These are phyloP conservation scores for Vulpes vulpes DNA, from an alignment of 2,113 vertebrate species.

Conservation along the genomic window DNA sequence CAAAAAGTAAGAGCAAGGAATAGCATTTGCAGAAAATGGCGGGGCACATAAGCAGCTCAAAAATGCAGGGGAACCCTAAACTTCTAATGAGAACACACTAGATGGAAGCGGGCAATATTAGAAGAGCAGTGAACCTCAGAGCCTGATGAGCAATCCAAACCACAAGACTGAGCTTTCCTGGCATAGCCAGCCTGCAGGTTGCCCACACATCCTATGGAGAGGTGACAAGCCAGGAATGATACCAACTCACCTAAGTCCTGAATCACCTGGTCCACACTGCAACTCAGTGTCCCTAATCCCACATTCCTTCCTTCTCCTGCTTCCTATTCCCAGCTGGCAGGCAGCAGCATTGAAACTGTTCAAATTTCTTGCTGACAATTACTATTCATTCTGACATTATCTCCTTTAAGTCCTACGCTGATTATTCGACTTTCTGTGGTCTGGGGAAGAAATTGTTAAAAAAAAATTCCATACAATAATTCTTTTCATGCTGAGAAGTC, in stretches of 20 bases:
- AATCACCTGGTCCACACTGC: background rate
- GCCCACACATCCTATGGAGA: background rate
- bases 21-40: background rate
- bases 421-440: conserved; percentile 4
- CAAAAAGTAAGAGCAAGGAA: conserved; percentile 11
- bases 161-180: background rate
- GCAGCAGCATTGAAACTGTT: background rate
- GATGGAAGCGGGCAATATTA: background rate
- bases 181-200: background rate
- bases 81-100: background rate
- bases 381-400: background rate
- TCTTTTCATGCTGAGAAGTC: background rate
- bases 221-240: background rate
- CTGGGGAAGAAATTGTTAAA: background rate
- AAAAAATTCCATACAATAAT: background rate
- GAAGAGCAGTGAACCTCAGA: background rate
- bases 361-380: background rate
- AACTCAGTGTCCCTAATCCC: background rate
- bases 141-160: background rate
- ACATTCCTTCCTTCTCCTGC: background rate
- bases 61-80: background rate
- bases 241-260: background rate
- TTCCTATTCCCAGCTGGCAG: background rate
- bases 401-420: background rate
- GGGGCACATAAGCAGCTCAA: background rate